Conservation (phyloP, 1,140 invertebrate genomes). For the Wasmannia auropunctata region DNA sequence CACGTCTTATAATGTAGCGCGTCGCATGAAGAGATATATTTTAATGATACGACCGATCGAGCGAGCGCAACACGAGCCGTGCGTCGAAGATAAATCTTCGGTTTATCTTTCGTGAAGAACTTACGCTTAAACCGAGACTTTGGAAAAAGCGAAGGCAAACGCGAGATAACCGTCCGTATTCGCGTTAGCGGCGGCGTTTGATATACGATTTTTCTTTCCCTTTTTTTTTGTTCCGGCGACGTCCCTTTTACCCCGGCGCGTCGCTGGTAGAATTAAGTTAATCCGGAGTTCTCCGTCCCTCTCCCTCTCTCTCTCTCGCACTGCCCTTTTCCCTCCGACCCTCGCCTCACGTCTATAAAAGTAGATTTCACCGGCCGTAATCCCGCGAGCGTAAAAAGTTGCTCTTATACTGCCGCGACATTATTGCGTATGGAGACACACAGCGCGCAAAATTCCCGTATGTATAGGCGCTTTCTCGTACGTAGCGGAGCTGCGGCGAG, state of each 20-base stretch:
- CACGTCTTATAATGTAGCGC: too few relatives aligned
- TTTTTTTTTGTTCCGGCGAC: constrained; percentile 18
- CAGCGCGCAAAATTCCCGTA: constrained; percentile 31
- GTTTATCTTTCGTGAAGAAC: background rate
- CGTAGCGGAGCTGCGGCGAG: too few relatives aligned
- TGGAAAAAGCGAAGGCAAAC: background rate
- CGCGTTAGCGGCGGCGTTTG: constrained; percentile 40
- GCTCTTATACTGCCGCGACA: constrained; percentile 54
- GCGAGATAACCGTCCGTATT: constrained; percentile 44
- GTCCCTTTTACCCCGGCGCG: constrained; percentile 48
- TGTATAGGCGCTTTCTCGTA: background rate
- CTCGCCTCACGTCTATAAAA: constrained; percentile 47
- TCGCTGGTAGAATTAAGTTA: constrained; percentile 57
- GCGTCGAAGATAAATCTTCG: background rate
- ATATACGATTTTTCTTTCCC: constrained; percentile 24
- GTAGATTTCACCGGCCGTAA: constrained; percentile 53
- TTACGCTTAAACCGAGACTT: background rate
- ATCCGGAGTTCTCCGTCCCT: constrained; percentile 26
- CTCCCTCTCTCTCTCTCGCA: background rate
- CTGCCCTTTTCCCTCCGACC: background rate
- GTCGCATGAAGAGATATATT: too few relatives aligned
- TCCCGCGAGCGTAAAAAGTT: constrained; percentile 56
- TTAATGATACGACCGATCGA: background rate
- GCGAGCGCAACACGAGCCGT: too few relatives aligned
- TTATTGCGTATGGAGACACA: constrained; percentile 44